Evolutionary conservation across 1,140 invertebrate genomes (phyloP).

Genomic region (Aphidius gifuensis): DNA sequence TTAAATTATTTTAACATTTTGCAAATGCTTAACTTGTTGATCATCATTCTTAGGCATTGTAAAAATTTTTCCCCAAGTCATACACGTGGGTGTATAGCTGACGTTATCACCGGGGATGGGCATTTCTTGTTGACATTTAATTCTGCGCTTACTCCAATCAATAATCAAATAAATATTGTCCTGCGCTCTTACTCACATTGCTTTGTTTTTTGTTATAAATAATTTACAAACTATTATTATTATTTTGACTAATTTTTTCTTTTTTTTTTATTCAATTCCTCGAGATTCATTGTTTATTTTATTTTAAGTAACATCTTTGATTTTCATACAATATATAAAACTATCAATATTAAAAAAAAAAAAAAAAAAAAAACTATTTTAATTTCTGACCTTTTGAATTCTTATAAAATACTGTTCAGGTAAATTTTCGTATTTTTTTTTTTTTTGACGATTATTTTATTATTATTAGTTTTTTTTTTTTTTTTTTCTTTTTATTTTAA

Average conservation of each 20-base stretch:
- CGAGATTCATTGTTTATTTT: not conserved
- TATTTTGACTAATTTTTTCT: too few species aligned
- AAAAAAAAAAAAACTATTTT: conserved; percentile 4
- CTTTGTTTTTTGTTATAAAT: not conserved
- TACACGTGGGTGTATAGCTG: too few species aligned
- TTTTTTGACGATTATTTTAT: too few species aligned
- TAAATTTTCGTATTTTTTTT: too few species aligned
- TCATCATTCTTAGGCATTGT: not conserved
- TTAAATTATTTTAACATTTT: too few species aligned
- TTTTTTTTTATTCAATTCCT: conserved; percentile 6
- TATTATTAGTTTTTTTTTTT: too few species aligned
- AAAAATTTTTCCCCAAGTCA: not conserved
- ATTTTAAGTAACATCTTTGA: conserved; percentile 2
- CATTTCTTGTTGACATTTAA: too few species aligned
- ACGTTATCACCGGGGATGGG: too few species aligned
- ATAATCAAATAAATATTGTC: not conserved
- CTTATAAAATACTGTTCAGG: too few species aligned
- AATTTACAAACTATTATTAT: too few species aligned
- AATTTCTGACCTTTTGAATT: too few species aligned
- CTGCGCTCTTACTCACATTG: not conserved
- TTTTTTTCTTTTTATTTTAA: conserved; percentile 1
- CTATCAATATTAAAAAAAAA: conserved; percentile 1
- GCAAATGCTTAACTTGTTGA: conserved; percentile 2
- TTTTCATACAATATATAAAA: not conserved
- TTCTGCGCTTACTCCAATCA: not conserved